phyloP scores from a whole-genome alignment of 2,888 invertebrate species.

The Cephus pygmeus region DNA sequence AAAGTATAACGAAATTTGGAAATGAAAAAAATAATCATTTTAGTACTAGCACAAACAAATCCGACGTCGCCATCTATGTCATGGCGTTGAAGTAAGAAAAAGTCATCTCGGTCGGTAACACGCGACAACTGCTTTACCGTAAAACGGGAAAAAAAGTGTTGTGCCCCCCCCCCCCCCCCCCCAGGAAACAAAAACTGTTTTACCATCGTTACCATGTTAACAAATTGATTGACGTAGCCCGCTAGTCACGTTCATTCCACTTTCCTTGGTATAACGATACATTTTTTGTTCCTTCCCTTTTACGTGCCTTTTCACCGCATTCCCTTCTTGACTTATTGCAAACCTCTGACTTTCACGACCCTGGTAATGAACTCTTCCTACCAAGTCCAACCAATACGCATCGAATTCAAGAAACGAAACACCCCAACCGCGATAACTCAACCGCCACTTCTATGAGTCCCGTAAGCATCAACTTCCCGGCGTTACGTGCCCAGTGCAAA shows the following conservation, averaged over 20 bases:
- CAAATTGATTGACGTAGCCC: neutral
- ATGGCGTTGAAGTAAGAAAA: neutral
- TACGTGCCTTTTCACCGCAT: neutral
- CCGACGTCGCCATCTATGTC: neutral
- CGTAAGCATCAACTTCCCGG: neutral
- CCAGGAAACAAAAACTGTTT: neutral
- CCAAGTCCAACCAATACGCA: neutral
- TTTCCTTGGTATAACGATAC: neutral
- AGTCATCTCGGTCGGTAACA: neutral
- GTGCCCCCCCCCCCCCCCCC: no score
- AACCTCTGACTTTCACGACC: neutral
- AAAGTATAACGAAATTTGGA: neutral
- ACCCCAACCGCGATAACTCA: neutral
- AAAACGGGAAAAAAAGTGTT: neutral
- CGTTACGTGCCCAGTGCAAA: neutral
- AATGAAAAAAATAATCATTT: neutral
- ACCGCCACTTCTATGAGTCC: neutral
- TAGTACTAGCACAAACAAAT: neutral
- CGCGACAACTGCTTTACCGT: neutral
- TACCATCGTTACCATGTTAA: neutral
- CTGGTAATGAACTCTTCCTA: neutral
- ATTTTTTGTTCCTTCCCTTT: neutral
- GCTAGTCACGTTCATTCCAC: conserved; percentile 5
- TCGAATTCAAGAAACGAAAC: neutral
- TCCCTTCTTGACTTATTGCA: neutral